Evolutionary conservation across 2,888 invertebrate genomes (phyloP).

Genomic region (Hydroisotoma schaefferi): DNA sequence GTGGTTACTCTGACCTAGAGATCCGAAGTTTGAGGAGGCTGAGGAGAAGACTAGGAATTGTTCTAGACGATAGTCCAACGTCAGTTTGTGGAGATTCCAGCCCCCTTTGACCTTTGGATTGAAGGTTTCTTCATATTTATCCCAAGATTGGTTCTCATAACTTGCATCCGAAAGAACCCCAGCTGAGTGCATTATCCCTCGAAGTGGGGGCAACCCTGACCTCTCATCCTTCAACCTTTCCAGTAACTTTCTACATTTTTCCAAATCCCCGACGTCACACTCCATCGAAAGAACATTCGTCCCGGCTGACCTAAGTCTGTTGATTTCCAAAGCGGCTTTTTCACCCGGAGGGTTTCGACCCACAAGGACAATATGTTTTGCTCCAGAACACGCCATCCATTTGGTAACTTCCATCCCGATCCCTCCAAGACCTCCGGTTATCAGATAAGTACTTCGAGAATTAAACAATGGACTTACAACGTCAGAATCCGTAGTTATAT

Average conservation of each 20-base stretch:
- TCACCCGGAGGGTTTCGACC: conserved; percentile 22
- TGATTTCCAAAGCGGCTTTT: conserved; percentile 4
- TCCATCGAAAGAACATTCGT: conserved; percentile 13
- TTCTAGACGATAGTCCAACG: conserved; percentile 23
- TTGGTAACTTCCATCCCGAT: conserved; percentile 33
- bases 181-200: conserved; percentile 30
- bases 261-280: conserved; percentile 23
- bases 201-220: conserved; percentile 15
- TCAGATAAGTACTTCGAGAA: conserved; percentile 25
- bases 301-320: conserved; percentile 14
- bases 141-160: conserved; percentile 24
- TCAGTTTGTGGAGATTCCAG: conserved; percentile 38
- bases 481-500: conserved; percentile 2
- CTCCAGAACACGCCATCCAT: conserved; percentile 33
- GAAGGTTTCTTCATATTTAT: conserved; percentile 16
- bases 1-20: conserved; percentile 24
- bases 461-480: conserved; percentile 19
- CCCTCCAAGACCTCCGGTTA: conserved; percentile 37
- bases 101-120: conserved; percentile 25
- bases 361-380: conserved; percentile 22
- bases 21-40: conserved; percentile 6
- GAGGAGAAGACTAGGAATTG: conserved; percentile 34
- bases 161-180: conserved; percentile 24
- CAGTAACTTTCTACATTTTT: conserved; percentile 18
- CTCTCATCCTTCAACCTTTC: neutral